Conservation (phyloP, 2,888 invertebrate species). For the Drosophila phalerata region DNA sequence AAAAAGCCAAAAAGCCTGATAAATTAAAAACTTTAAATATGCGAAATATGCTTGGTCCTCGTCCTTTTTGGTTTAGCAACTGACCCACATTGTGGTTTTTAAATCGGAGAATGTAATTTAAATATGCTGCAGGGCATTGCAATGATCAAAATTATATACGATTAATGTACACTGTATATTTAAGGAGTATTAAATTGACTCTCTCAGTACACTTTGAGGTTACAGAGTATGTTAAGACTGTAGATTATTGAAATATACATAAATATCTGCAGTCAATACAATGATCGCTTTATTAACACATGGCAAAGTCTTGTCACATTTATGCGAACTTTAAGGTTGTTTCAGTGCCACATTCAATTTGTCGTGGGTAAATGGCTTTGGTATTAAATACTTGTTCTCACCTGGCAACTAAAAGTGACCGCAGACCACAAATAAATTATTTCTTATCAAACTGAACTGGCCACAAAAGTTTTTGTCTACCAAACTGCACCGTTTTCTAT, state of each 20-base stretch:
- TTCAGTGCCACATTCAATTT: constrained; percentile 30
- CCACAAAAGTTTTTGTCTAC: constrained; percentile 69
- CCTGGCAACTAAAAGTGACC: constrained; percentile 41
- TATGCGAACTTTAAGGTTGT: constrained; percentile 31
- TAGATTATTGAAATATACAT: constrained; percentile 10
- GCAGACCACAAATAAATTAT: constrained; percentile 77
- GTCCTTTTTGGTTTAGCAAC: constrained; percentile 8
- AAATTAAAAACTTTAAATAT: constrained; percentile 54
- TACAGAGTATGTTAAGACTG: neutral
- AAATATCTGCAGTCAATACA: constrained; percentile 14
- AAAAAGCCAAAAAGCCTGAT: constrained; percentile 66
- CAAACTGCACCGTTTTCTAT: constrained; percentile 64
- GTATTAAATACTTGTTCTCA: constrained; percentile 38
- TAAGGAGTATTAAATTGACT: neutral
- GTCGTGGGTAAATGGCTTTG: constrained; percentile 41
- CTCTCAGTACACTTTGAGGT: neutral
- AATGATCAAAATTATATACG: constrained; percentile 49
- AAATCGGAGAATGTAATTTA: constrained; percentile 65
- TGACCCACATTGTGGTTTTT: constrained; percentile 41
- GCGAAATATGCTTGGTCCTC: constrained; percentile 6
- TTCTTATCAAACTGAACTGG: constrained; percentile 72
- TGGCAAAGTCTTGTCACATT: constrained; percentile 5
- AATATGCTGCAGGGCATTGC: constrained; percentile 54
- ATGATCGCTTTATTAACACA: constrained; percentile 19
- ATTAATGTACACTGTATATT: neutral